Evolutionary conservation across 2,113 vertebrate species (phyloP), one percentile per base, ranked within the genome.

Genomic region (Pipra filicauda): DNA sequence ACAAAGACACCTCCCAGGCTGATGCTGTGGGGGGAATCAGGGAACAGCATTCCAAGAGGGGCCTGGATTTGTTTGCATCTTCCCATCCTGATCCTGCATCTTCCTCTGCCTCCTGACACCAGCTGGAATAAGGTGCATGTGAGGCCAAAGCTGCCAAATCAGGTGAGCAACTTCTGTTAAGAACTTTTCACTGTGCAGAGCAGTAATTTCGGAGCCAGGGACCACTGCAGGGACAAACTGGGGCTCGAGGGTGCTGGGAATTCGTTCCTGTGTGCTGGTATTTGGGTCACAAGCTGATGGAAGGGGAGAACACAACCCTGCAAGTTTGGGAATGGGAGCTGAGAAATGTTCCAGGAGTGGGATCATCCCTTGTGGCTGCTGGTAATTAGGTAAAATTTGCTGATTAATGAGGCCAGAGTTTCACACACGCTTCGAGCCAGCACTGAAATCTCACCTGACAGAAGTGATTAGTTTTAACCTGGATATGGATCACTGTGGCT

Each of bases 321-420:
- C 59, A 37, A 82, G 44, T 83, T 61, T 90, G 78, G 74, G 82
- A 88, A 15, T 57, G 58, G 85, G 81, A 95, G 65, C 86, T 95
- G 51, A 58, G 48, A 91, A 81, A 43, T 19, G 43, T 91, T 71
- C 31, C 61, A 76, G 84, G 52, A 87, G 57, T 5, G 14, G 80
- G 73, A n/a, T 84, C 77, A 79, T 96, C 94, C 89, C 94, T 92
- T 87, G 92, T 89, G 95, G 87, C 66, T 96, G n/a, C 44, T 78
- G 31, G 62, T 96, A 95, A 95, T 95, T 92, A 95, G 93, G 27
- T 87, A 58, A 94, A 95, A 89, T 79, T 75, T 84, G 51, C 93
- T 94, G 80, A 69, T 94, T 94, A 96, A 95, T 28, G 57, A 92
- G 91, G 90, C 88, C 83, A n/a, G 59, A n/a, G 44, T 80, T 93